Evolutionary conservation across 1,140 invertebrate species (phyloP), one percentile per base, ranked within the genome.

Genomic region (Drosophila grimshawi): DNA sequence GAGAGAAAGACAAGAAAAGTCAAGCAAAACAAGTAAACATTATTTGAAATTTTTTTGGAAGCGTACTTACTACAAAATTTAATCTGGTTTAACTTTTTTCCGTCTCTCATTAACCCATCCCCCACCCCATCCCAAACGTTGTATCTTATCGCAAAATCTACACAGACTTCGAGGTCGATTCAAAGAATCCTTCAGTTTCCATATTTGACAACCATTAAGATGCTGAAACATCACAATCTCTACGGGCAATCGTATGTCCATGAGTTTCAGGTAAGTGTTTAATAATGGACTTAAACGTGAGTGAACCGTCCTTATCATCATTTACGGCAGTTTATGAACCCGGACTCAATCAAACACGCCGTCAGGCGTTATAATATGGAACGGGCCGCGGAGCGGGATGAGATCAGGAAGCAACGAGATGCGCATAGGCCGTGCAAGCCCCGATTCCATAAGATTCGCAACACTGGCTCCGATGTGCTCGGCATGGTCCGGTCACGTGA

Each of bases 221-320:
- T 76, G 73, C 57, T 82, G 46, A 73, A 68, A 30, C 35, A 52
- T 4, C 55, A 70, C 7, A 73, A 83, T 37, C 7, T 65, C 2
- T 63, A 55, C 27, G 65, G 64, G 10, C 61, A 33, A 32, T 32
- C 61, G 1, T 73, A 41, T 7, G 66, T 71, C 1, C 19, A 68
- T 46, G 86, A 91, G 52, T 91, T 86, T 49, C 76, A 73, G 81
- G 90, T 91, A 41, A 89, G 78, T 45, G 2, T 6, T 37, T 30
- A 63, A 35, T 32, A 33, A 32, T 7, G 4, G 4, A 5, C 3
- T 8, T 3, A 8, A 5, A 19, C 19, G 19, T 19, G 19, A 19
- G 19, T 19, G 19, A 19, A 19, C 19, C 19, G 19, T 19, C 19
- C 10, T 11, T 39, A 19, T 11, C 3, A 29, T 39, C 6, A 11